These are phyloP conservation scores for Myotis daubentonii DNA, from an alignment of 2,797 vertebrate species.

Conservation along the genomic window DNA sequence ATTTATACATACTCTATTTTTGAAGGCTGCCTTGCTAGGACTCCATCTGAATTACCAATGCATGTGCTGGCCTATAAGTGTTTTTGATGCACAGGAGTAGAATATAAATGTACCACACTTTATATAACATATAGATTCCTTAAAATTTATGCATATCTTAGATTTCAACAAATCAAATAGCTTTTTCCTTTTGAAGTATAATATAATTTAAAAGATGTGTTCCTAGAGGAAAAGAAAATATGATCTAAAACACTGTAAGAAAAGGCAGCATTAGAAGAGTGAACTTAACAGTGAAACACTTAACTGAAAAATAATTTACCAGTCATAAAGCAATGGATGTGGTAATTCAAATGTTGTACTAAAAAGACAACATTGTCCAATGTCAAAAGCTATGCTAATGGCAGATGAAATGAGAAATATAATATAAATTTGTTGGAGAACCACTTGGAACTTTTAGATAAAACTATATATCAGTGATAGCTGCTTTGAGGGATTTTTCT, in stretches of 20 bases:
- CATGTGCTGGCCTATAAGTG: not conserved
- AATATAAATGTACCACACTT: constrained; percentile 21
- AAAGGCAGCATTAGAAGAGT: not conserved
- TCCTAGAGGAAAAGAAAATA: constrained; percentile 34
- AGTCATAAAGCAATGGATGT: not conserved
- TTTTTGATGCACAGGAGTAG: constrained; percentile 8
- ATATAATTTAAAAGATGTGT: constrained; percentile 15
- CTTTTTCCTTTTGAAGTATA: constrained; percentile 39
- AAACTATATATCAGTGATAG: not conserved
- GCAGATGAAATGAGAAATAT: not conserved
- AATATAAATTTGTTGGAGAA: constrained; percentile 20
- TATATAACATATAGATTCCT: not conserved
- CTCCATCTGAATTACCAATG: not conserved
- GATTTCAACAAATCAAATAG: constrained; percentile 27
- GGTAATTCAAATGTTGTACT: not conserved
- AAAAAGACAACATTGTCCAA: not conserved
- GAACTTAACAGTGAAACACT: not conserved
- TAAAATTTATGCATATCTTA: not conserved
- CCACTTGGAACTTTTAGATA: not conserved
- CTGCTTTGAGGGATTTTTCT: not conserved
- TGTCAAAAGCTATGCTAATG: not conserved
- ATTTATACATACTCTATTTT: not conserved
- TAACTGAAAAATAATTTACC: constrained; percentile 12
- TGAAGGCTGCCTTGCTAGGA: constrained; percentile 32
- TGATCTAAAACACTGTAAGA: not conserved